phyloP scores from a whole-genome alignment of 1,140 invertebrate species.

The Phenacoccus solenopsis region DNA sequence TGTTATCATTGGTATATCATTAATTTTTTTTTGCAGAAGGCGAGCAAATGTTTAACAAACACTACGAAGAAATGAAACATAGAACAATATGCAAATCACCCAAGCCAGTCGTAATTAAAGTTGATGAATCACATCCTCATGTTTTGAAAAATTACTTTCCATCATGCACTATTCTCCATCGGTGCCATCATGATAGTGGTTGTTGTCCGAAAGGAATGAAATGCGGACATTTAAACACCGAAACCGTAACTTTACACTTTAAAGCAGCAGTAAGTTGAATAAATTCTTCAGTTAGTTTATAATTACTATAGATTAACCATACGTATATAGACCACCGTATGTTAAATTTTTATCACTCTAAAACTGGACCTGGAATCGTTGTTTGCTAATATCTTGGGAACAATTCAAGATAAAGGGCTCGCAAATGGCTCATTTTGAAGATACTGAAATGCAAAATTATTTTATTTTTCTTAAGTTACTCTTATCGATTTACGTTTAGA shows the following conservation, averaged over 20 bases:
- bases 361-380: no score
- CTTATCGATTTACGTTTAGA: no score
- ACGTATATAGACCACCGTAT: no score
- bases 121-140: constrained; percentile 47
- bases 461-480: no score
- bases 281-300: neutral
- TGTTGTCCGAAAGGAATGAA: constrained; percentile 50
- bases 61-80: constrained; percentile 41
- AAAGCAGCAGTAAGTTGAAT: constrained; percentile 18
- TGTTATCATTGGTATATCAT: neutral
- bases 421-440: no score
- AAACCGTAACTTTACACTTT: constrained; percentile 45
- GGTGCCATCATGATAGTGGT: constrained; percentile 62
- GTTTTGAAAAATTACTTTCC: constrained; percentile 55
- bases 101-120: constrained; percentile 45
- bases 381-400: no score
- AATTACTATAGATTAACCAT: no score
- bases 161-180: constrained; percentile 56
- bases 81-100: constrained; percentile 50
- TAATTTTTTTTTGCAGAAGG: neutral
- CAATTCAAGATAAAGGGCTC: no score
- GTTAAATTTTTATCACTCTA: no score
- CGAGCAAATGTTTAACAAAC: constrained; percentile 38
- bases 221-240: constrained; percentile 50
- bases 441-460: no score